A percentile compares a stretch with the other conserved stretches of the same genome.
Evolutionary conservation across 2,113 vertebrate genomes (phyloP).

Genomic region (Chlamydotis undulata): DNA sequence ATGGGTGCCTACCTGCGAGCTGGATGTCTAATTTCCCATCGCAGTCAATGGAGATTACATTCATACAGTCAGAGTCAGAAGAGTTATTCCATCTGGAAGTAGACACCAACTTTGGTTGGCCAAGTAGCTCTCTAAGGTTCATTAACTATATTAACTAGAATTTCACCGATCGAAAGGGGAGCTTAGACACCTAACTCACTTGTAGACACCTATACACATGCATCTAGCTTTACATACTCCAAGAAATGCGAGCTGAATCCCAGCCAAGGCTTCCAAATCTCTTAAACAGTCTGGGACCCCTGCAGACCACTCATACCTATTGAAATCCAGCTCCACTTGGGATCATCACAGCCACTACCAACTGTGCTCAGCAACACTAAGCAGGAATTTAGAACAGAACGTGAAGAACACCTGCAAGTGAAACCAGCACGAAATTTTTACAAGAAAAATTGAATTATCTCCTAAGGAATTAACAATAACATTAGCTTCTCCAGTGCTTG

Average conservation of each 20-base stretch:
- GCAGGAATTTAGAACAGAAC: not conserved
- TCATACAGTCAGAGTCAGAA: not conserved
- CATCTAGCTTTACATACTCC: not conserved
- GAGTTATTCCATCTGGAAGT: not conserved
- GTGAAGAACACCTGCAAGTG: constrained; percentile 7
- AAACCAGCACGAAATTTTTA: constrained; percentile 14
- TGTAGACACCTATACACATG: not conserved
- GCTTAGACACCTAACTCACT: not conserved
- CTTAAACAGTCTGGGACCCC: not conserved
- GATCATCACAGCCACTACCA: not conserved
- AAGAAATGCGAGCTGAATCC: not conserved
- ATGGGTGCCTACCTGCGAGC: not conserved
- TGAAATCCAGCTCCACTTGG: not conserved
- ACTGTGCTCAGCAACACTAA: not conserved
- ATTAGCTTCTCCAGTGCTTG: not conserved
- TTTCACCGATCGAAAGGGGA: not conserved
- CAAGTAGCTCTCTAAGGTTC: not conserved
- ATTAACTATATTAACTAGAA: not conserved
- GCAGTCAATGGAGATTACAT: not conserved
- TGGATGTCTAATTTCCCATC: not conserved
- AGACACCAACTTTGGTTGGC: not conserved
- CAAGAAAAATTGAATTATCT: not conserved
- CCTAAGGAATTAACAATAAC: not conserved
- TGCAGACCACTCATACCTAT: not conserved
- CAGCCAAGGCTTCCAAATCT: not conserved